Evolutionary conservation across 1,140 invertebrate species (phyloP), one percentile per base, ranked within the genome.

Genomic region (Sminthurinus signatus): DNA sequence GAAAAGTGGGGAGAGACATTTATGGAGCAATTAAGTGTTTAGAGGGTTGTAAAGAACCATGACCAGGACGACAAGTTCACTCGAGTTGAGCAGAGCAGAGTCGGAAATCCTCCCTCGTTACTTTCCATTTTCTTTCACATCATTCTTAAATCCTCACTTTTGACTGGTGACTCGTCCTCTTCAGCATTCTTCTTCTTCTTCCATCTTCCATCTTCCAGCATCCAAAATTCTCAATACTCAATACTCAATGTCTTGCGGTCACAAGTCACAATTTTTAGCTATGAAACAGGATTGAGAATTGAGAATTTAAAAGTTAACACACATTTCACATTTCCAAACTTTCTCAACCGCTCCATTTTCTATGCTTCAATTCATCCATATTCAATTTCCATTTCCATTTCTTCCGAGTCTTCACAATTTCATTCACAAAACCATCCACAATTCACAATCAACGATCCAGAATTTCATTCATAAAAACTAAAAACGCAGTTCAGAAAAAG

Each of bases 61-160:
- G 58, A 21, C 58, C 58, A 12, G 39, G 39, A 10, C 10, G 14
- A 60, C 31, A 19, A 39, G 15, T 21, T 25, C 3, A 12, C 21
- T 48, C 28, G 39, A 21, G 19, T 4, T 2, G 60, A 15, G n/a
- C 12, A 27, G 48, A 29, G 27, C 2, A 17, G 27, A 52, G 28
- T 19, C 2, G 44, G 44, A 21, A 52, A 21, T 62, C 51, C 59
- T 52, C 56, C 42, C 60, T 67, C 64, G 46, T 67, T 67, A 67
- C 25, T 50, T 43, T 32, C 28, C 60, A 67, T 67, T 62, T 62
- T 62, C 52, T 61, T 42, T 54, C 21, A 39, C 64, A 67, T 67
- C 64, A 67, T 60, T 65, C 50, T 48, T 5, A 48, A 36, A 25
- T 5, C 44, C n/a, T n/a, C n/a, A n/a, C n/a, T n/a, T n/a, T 10